Evolutionary conservation across 2,888 invertebrate species (phyloP).

Genomic region (Heliconius erato): DNA sequence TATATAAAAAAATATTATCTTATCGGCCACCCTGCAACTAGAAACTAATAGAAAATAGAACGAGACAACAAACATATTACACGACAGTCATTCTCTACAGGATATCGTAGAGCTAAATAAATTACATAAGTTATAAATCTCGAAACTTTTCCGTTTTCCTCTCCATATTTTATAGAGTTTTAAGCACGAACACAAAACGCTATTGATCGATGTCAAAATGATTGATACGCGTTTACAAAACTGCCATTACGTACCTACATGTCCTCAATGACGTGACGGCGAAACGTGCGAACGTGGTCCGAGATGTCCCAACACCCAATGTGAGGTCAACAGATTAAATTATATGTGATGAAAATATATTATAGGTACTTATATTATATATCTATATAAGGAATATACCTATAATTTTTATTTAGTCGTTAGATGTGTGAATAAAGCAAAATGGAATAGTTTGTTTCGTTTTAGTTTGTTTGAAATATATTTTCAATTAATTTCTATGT

Average conservation of each 20-base stretch:
- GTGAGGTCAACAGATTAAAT: slow-evolving; percentile 28
- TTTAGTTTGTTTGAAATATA: not conserved
- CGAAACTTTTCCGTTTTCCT: slow-evolving; percentile 13
- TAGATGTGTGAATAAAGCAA: not conserved
- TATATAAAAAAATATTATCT: not conserved
- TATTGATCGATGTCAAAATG: slow-evolving; percentile 43
- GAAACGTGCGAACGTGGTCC: slow-evolving; percentile 41
- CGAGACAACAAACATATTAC: not conserved
- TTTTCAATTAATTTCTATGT: not conserved
- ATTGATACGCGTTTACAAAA: slow-evolving; percentile 45
- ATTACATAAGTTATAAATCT: not conserved
- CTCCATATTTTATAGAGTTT: not conserved
- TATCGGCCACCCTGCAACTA: not conserved
- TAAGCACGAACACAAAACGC: slow-evolving; percentile 34
- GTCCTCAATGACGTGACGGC: slow-evolving; percentile 47
- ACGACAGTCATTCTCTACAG: not conserved
- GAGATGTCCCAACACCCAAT: slow-evolving; percentile 24
- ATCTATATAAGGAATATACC: not conserved
- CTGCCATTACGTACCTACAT: slow-evolving; percentile 40
- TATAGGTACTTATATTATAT: not conserved
- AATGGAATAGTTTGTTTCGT: not conserved
- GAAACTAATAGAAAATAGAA: not conserved
- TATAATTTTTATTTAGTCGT: not conserved
- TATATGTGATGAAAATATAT: slow-evolving; percentile 24
- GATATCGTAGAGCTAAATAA: not conserved